Evolutionary conservation across 2,888 invertebrate genomes (phyloP).

Genomic region (Chydorus sphaericus): DNA sequence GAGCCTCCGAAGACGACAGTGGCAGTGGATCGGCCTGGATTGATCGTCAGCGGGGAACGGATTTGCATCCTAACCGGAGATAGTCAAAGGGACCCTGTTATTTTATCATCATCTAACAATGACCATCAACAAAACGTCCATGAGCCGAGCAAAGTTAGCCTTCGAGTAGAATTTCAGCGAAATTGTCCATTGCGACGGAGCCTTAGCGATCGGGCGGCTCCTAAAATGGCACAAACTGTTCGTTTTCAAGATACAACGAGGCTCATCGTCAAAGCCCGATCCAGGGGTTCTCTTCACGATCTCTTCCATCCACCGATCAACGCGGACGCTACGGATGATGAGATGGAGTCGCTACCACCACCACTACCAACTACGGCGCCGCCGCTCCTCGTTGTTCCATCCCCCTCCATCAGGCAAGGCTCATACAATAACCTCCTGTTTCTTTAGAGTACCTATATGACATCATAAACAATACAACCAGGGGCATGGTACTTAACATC

Average conservation of each 20-base stretch:
- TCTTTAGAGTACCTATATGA: too few species aligned
- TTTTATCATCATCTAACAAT: neutral
- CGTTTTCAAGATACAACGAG: constrained; percentile 13
- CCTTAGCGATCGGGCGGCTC: constrained; percentile 10
- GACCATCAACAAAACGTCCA: neutral
- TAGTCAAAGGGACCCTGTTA: neutral
- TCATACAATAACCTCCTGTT: too few species aligned
- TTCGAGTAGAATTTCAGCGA: neutral
- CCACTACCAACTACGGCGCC: neutral
- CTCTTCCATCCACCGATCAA: neutral
- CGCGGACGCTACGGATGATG: neutral
- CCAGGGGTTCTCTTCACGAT: neutral
- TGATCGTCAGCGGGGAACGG: constrained; percentile 13
- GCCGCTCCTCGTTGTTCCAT: neutral
- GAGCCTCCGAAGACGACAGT: constrained; percentile 8
- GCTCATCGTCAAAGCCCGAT: neutral
- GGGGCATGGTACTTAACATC: too few species aligned
- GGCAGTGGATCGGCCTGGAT: constrained; percentile 11
- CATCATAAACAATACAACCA: too few species aligned
- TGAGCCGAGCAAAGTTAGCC: neutral
- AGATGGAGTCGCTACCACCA: neutral
- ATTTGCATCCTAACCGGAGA: constrained; percentile 11
- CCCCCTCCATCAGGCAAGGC: too few species aligned
- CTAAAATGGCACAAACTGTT: neutral
- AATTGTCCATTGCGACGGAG: constrained; percentile 8